Conservation (phyloP, 2,113 vertebrate species). For the Xiphophorus hellerii region DNA sequence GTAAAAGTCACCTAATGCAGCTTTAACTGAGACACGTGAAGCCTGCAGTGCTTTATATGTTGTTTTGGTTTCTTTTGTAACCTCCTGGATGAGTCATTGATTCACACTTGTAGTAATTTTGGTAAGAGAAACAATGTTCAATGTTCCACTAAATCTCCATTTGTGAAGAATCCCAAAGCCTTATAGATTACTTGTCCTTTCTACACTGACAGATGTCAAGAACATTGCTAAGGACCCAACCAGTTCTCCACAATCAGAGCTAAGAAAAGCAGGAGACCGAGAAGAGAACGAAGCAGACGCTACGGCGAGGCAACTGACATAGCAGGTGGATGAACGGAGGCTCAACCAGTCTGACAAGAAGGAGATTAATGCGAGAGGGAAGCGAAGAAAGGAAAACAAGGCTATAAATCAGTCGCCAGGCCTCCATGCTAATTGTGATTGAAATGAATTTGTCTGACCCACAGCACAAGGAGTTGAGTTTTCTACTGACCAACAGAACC, state of each 20-base stretch:
- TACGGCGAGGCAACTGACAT: constrained; percentile 64
- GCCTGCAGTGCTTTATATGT: not conserved
- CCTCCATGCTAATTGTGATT: constrained; percentile 81
- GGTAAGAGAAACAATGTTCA: not conserved
- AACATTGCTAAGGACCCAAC: constrained; percentile 49
- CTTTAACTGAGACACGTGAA: not conserved
- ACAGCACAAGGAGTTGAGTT: constrained; percentile 65
- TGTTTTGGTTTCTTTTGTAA: not conserved
- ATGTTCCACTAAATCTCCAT: not conserved
- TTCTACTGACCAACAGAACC: constrained; percentile 72
- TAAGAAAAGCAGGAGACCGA: constrained; percentile 5
- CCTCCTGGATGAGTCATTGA: not conserved
- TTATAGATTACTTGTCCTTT: not conserved
- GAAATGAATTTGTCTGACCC: constrained; percentile 77
- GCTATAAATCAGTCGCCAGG: constrained; percentile 77
- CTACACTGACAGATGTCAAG: too few relatives aligned
- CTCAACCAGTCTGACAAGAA: constrained; percentile 64
- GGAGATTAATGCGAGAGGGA: constrained; percentile 77
- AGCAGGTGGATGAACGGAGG: constrained; percentile 80
- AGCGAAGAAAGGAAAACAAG: constrained; percentile 74
- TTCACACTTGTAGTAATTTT: not conserved
- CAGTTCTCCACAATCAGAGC: constrained; percentile 46
- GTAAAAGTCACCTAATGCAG: too few relatives aligned
- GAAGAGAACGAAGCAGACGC: constrained; percentile 33
- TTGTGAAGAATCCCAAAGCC: not conserved